Conservation (phyloP, 2,888 invertebrate genomes). For the Dynastes grantii region DNA sequence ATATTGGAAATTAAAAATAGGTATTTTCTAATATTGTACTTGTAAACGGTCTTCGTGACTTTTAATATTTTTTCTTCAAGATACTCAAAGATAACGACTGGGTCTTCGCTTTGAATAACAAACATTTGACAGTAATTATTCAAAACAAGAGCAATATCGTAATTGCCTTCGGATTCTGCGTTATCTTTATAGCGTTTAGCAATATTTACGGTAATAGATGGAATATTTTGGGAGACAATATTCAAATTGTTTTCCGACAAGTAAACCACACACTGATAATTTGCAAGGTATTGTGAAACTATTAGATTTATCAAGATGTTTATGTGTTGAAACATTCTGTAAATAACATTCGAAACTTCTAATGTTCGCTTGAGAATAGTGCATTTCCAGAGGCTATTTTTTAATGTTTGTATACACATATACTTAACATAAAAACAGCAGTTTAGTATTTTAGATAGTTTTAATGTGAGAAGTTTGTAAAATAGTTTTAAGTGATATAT, state of each 20-base stretch:
- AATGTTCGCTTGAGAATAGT: too few relatives aligned
- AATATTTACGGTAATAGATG: slow-evolving; percentile 10
- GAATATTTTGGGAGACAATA: not conserved
- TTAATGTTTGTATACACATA: too few relatives aligned
- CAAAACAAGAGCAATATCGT: slow-evolving; percentile 7
- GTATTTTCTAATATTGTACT: slow-evolving; percentile 34
- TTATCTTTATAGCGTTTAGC: not conserved
- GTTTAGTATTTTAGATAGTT: not conserved
- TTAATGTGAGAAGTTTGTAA: not conserved
- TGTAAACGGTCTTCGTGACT: slow-evolving; percentile 9
- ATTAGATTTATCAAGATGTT: slow-evolving; percentile 23
- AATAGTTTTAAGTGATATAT: too few relatives aligned
- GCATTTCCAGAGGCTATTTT: too few relatives aligned
- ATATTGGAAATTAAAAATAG: slow-evolving; percentile 6
- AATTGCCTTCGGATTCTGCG: not conserved
- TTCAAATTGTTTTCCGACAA: slow-evolving; percentile 1
- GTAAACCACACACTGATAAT: slow-evolving; percentile 27
- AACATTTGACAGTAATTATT: slow-evolving; percentile 32
- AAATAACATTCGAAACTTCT: too few relatives aligned
- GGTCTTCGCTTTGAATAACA: slow-evolving; percentile 11
- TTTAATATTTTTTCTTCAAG: slow-evolving; percentile 14
- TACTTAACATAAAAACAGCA: not conserved
- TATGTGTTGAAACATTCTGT: not conserved
- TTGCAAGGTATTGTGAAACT: slow-evolving; percentile 20
- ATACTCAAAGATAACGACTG: not conserved